Percentiles rank a stretch among this genome's conserved stretches.
These are phyloP conservation scores for Corticium candelabrum DNA, from an alignment of 37 sponge, comb jelly and placozoan genomes.

Conservation along the genomic window DNA sequence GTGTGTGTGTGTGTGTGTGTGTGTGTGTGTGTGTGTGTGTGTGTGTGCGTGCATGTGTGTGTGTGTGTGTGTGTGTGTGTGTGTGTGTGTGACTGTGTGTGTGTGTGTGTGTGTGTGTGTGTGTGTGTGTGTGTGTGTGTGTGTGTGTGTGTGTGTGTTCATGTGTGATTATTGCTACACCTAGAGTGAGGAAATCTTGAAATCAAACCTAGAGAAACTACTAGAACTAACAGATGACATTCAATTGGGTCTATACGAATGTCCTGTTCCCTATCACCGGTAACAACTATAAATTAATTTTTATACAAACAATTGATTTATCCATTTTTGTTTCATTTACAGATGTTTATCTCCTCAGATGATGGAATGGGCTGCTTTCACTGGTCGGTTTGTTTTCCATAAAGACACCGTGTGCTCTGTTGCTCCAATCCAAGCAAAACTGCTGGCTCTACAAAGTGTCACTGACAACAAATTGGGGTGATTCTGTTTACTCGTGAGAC, in stretches of 20 bases:
- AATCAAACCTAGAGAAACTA: constrained; percentile 55
- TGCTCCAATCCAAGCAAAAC: constrained; percentile 34
- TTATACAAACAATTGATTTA: not conserved
- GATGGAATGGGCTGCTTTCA: constrained; percentile 60
- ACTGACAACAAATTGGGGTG: not conserved
- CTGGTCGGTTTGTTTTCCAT: constrained; percentile 67
- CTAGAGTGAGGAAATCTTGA: constrained; percentile 80
- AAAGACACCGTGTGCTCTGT: constrained; percentile 63
- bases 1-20: constrained; percentile 20
- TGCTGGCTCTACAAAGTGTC: not conserved
- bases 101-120: constrained; percentile 21
- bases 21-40: not conserved
- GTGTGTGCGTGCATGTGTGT: too few species aligned
- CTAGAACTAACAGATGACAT: constrained; percentile 68
- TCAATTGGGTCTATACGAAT: constrained; percentile 77
- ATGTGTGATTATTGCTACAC: too few species aligned
- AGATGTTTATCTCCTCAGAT: constrained; percentile 62
- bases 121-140: constrained; percentile 20
- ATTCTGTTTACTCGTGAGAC: not conserved
- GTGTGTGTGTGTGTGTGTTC: too few species aligned
- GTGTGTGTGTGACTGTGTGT: too few species aligned
- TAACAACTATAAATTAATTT: constrained; percentile 9
- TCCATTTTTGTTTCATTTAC: not conserved
- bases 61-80: not conserved
- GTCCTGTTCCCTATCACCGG: constrained; percentile 69